Percentiles rank a stretch among this genome's conserved stretches.
phyloP scores from a whole-genome alignment of 2,797 vertebrate species.

The Thamnophis elegans region DNA sequence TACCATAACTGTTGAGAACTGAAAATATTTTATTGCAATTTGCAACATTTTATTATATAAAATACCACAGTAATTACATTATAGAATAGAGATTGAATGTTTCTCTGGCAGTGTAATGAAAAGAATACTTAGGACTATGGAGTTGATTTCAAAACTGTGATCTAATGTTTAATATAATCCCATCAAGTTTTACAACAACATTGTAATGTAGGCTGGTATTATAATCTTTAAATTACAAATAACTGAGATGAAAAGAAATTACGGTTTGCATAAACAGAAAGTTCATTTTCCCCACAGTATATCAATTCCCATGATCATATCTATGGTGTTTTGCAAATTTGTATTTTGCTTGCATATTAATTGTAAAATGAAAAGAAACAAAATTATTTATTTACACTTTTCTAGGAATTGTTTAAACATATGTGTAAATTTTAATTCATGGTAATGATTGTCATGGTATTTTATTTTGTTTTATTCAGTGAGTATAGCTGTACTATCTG shows the following conservation, averaged over 20 bases:
- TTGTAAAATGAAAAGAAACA: not conserved
- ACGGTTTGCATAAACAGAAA: not conserved
- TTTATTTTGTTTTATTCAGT: not conserved
- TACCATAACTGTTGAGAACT: not conserved
- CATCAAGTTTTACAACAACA: not conserved
- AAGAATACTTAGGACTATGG: not conserved
- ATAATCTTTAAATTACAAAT: not conserved
- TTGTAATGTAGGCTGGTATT: not conserved
- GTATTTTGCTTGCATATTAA: not conserved
- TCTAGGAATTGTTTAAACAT: not conserved
- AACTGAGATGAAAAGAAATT: not conserved
- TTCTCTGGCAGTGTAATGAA: not conserved
- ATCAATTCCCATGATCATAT: not conserved
- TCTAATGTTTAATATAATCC: not conserved
- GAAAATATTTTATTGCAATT: not conserved
- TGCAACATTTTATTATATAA: not conserved
- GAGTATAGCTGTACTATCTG: not conserved
- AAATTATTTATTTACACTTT: not conserved
- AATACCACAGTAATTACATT: slow-evolving; percentile 1
- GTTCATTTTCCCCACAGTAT: not conserved
- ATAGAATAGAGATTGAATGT: not conserved
- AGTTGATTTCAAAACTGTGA: not conserved
- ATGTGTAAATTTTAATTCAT: not conserved
- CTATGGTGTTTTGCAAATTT: not conserved
- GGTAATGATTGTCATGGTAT: not conserved